A percentile compares a stretch with the other conserved stretches of the same genome.
These are phyloP conservation scores for Panagrolaimus sp. DNA, from an alignment of 1,140 invertebrate species.

Conservation along the genomic window DNA sequence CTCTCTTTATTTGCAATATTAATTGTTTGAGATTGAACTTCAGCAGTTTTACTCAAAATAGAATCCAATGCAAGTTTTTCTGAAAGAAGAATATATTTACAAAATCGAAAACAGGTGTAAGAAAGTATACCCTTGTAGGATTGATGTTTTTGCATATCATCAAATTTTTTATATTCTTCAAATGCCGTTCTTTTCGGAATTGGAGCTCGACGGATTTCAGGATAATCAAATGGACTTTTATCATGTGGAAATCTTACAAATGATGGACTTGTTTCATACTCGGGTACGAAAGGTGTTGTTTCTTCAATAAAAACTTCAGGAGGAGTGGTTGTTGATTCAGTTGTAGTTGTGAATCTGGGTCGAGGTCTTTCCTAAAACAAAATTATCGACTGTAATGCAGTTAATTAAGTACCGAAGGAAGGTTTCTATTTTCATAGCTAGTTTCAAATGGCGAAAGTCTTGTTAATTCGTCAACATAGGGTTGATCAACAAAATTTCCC, in stretches of 20 bases:
- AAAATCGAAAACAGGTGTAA: too few relatives aligned
- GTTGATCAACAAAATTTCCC: background rate
- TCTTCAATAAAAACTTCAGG: background rate
- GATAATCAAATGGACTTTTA: conserved; percentile 1
- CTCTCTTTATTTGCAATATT: too few relatives aligned
- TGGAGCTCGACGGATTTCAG: conserved; percentile 6
- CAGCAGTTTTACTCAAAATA: too few relatives aligned
- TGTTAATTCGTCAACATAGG: conserved; percentile 8
- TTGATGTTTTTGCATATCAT: background rate
- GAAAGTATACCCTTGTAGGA: background rate
- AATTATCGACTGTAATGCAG: too few relatives aligned
- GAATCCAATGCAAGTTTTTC: too few relatives aligned
- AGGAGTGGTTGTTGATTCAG: background rate
- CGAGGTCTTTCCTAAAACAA: background rate
- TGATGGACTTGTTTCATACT: background rate
- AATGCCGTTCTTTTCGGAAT: background rate
- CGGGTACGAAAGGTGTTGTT: background rate
- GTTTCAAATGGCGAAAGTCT: conserved; percentile 9
- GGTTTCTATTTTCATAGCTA: background rate
- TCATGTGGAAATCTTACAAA: background rate
- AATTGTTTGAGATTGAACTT: too few relatives aligned
- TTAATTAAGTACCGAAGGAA: background rate
- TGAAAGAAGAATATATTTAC: too few relatives aligned
- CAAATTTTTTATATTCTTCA: background rate
- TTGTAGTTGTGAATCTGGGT: background rate